Evolutionary conservation across 2,888 invertebrate genomes (phyloP), one percentile per base, ranked within the genome.

Genomic region (Drosophila testacea): DNA sequence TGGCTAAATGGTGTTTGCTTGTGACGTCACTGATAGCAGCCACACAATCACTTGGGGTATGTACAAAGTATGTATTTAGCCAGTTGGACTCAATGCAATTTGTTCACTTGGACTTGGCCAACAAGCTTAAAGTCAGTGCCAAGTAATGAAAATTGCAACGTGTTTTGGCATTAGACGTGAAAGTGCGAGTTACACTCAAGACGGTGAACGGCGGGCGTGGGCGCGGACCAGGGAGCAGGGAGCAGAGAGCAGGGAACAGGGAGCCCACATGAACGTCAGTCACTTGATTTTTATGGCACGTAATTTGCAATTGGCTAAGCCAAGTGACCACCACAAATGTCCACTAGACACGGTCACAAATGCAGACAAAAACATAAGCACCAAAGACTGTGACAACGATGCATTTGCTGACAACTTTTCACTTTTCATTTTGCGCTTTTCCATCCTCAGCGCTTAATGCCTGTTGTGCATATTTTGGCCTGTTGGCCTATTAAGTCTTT

Each of bases 401-500:
- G 63, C 78, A 71, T 44, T 79, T 81, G 70, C 79, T 74, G 77
- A 70, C 77, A 90, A 82, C 91, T 90, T 90, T 90, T 91, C 91
- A 91, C 91, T 90, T 90, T 90, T 90, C 90, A 91, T 88, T 89
- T 88, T 88, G 80, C 77, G 68, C 87, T 89, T 84, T 84, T 89
- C 88, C 77, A 69, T 28, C 56, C 46, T 28, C 50, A 36, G 32
- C 16, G 22, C 77, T 76, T 70, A 72, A 76, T 68, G 46, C 13
- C 44, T 71, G 39, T 32, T 63, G 54, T 30, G 57, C 61, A 69
- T 65, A 54, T 60, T 78, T 77, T 90, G 89, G 80, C 90, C 88
- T 79, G 69, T 88, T 89, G 81, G 86, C 90, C 86, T 87, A 87
- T 87, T 88, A 90, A 87, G 87, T 80, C 69, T 39, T 55, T 69